A percentile compares a stretch with the other conserved stretches of the same genome.
Conservation (phyloP, 2,888 invertebrate genomes). For the Archips xylosteana region DNA sequence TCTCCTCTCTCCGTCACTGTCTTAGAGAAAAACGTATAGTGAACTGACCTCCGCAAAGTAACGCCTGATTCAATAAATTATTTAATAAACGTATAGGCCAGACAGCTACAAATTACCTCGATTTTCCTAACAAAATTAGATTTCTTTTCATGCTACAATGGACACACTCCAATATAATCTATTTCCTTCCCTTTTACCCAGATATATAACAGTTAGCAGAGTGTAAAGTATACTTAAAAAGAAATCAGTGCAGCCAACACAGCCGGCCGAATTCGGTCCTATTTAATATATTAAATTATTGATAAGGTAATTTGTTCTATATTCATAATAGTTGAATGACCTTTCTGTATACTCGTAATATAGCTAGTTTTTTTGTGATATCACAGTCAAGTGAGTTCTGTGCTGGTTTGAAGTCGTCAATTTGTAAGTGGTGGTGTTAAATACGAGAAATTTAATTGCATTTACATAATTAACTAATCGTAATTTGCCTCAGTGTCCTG, state of each 20-base stretch:
- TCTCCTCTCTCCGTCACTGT: no score
- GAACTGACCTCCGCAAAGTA: no score
- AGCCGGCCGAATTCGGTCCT: neutral
- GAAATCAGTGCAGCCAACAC: slow-evolving; percentile 15
- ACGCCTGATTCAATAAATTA: no score
- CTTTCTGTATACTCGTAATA: neutral
- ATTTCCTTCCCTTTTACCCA: slow-evolving; percentile 58
- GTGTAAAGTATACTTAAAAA: slow-evolving; percentile 52
- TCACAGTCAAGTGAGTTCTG: slow-evolving; percentile 14
- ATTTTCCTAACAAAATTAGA: neutral
- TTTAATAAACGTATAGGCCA: no score
- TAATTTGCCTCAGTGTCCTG: no score
- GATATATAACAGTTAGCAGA: slow-evolving; percentile 56
- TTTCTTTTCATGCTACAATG: slow-evolving; percentile 47
- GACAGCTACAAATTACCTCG: neutral
- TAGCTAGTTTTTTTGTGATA: neutral
- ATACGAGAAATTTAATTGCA: no score
- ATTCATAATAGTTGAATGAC: slow-evolving; percentile 30
- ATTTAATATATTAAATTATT: slow-evolving; percentile 10
- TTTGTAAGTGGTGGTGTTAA: slow-evolving; percentile 3
- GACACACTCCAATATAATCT: slow-evolving; percentile 53
- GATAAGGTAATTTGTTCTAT: slow-evolving; percentile 33
- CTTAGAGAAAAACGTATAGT: no score
- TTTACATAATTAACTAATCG: no score
- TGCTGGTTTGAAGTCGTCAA: slow-evolving; percentile 7